Conservation (phyloP, 2,888 invertebrate species). For the Argynnis bischoffii region DNA sequence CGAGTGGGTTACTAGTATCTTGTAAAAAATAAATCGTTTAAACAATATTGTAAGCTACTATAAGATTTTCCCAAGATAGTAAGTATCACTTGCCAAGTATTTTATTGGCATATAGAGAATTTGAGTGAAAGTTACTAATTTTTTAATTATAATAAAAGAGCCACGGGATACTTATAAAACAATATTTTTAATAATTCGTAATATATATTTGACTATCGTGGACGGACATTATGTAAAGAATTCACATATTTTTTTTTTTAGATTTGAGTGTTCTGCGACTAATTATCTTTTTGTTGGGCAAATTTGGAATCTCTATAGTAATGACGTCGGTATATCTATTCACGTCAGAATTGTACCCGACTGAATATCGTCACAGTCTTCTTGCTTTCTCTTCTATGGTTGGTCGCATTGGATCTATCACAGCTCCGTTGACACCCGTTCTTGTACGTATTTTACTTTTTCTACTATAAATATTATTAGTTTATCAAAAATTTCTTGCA, state of each 20-base stretch:
- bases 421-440: constrained; percentile 84
- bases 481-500: neutral
- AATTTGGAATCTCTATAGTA: constrained; percentile 81
- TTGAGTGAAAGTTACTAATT: no score
- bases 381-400: constrained; percentile 84
- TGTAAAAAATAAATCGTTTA: no score
- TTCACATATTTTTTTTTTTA: constrained; percentile 21
- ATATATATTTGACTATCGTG: no score
- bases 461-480: neutral
- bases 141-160: no score
- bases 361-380: constrained; percentile 82
- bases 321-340: constrained; percentile 82
- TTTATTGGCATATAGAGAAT: no score
- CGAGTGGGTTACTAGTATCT: no score
- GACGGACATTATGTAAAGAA: no score
- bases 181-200: no score
- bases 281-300: constrained; percentile 47
- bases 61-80: no score
- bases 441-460: constrained; percentile 59
- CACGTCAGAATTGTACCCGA: constrained; percentile 85
- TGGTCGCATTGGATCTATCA: constrained; percentile 83
- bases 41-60: no score
- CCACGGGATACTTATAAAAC: no score
- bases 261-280: constrained; percentile 31
- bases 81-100: no score